Conservation (phyloP, 2,113 vertebrate genomes). For the Nicator chloris region DNA sequence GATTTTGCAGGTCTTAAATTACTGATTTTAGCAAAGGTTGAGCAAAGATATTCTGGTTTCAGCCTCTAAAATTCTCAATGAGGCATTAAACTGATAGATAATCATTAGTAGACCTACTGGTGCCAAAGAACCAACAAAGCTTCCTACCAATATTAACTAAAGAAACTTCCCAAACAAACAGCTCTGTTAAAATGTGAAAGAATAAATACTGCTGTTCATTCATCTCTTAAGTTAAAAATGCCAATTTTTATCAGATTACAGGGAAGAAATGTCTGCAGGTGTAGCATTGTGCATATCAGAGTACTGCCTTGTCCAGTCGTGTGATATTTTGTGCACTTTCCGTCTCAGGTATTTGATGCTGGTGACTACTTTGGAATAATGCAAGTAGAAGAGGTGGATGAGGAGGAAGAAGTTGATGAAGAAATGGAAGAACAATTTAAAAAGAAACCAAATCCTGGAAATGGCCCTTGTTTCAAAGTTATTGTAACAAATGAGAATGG, state of each 20-base stretch:
- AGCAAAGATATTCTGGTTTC: background rate
- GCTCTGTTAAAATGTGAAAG: background rate
- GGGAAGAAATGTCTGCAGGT: background rate
- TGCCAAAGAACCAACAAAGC: background rate
- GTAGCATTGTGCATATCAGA: fast-evolving
- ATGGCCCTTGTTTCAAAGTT: constrained; percentile 79
- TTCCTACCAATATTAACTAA: background rate
- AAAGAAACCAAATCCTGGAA: constrained; percentile 63
- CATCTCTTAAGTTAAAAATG: background rate
- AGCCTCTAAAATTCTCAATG: background rate
- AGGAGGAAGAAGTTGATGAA: constrained; percentile 56
- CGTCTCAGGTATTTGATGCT: constrained; percentile 88
- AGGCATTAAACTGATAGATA: background rate
- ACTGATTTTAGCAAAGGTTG: background rate
- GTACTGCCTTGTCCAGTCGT: background rate
- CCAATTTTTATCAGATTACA: background rate
- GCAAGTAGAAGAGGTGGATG: constrained; percentile 78
- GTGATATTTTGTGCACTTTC: background rate
- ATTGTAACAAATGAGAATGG: constrained; percentile 85
- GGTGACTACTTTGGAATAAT: constrained; percentile 95
- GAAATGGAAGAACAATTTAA: constrained; percentile 35
- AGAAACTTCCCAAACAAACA: background rate
- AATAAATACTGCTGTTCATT: background rate
- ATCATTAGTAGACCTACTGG: background rate
- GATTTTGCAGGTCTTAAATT: background rate